phyloP scores from a whole-genome alignment of 2,888 invertebrate genomes.

The Amaurobius ferox region DNA sequence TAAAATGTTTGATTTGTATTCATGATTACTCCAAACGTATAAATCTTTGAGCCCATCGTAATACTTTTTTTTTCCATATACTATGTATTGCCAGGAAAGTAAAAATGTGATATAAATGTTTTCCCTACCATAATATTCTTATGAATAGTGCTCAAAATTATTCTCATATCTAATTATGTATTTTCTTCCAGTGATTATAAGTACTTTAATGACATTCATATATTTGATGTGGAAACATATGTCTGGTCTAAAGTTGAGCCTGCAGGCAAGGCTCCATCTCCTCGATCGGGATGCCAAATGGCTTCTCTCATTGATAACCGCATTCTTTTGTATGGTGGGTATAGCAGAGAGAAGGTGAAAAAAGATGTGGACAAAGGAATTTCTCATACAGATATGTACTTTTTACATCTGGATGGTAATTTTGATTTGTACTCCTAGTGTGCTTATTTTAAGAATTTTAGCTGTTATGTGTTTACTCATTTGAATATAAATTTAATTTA shows the following conservation, averaged over 20 bases:
- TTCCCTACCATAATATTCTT: too few relatives aligned
- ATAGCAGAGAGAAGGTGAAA: slow-evolving; percentile 85
- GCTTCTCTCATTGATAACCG: slow-evolving; percentile 82
- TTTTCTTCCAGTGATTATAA: slow-evolving; percentile 88
- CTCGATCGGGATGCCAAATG: slow-evolving; percentile 89
- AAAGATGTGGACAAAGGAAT: slow-evolving; percentile 86
- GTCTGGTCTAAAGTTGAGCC: slow-evolving; percentile 86
- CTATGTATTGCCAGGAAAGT: too few relatives aligned
- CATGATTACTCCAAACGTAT: background rate
- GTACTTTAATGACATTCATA: slow-evolving; percentile 91
- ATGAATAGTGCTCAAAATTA: too few relatives aligned
- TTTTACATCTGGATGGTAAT: slow-evolving; percentile 80
- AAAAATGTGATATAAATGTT: too few relatives aligned
- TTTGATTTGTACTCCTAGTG: too few relatives aligned
- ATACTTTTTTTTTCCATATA: too few relatives aligned
- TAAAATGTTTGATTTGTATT: too few relatives aligned
- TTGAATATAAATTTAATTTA: too few relatives aligned
- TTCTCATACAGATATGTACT: slow-evolving; percentile 85
- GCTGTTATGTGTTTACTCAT: too few relatives aligned
- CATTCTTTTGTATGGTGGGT: slow-evolving; percentile 86
- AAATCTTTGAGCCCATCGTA: too few relatives aligned
- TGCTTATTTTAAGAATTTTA: too few relatives aligned
- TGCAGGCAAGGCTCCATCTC: slow-evolving; percentile 81
- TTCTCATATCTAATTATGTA: too few relatives aligned
- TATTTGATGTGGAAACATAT: slow-evolving; percentile 88